A percentile compares a stretch with the other conserved stretches of the same genome.
Evolutionary conservation across 2,797 vertebrate species (phyloP).

Genomic region (Glyptemys insculpta): DNA sequence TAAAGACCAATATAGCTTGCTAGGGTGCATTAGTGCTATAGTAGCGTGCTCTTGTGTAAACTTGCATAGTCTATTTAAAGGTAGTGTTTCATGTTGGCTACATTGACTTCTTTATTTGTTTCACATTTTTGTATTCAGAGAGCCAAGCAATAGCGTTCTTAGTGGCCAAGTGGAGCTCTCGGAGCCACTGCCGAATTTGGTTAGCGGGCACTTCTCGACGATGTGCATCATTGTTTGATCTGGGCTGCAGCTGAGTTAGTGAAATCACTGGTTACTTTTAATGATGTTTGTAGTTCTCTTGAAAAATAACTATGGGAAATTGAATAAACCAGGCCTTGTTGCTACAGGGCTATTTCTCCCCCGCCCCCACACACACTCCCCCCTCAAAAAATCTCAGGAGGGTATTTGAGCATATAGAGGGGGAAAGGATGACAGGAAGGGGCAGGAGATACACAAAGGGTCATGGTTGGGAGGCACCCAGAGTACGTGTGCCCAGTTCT

Average conservation of each 20-base stretch:
- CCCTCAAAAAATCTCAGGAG: neutral
- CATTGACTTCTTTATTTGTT: slow-evolving; percentile 38
- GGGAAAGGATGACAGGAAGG: neutral
- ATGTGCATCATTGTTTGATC: too few species aligned
- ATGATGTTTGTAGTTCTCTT: neutral
- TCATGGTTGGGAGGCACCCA: neutral
- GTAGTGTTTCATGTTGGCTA: slow-evolving; percentile 23
- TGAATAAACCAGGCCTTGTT: neutral
- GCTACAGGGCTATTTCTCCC: neutral
- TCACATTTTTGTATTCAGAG: too few species aligned
- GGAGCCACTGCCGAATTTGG: too few species aligned
- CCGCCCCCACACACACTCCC: neutral
- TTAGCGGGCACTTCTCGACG: too few species aligned
- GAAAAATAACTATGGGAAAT: neutral
- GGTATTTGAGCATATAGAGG: neutral
- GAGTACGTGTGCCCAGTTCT: neutral
- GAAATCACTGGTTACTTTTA: neutral
- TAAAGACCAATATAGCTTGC: slow-evolving; percentile 34
- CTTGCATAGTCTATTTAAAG: slow-evolving; percentile 64
- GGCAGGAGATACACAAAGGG: neutral
- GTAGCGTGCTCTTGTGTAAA: slow-evolving; percentile 56
- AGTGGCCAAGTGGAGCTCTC: too few species aligned
- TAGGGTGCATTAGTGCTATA: slow-evolving; percentile 53
- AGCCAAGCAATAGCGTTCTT: too few species aligned
- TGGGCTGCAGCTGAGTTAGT: neutral